Evolutionary conservation across 2,888 invertebrate species (phyloP), one percentile per base, ranked within the genome.

Genomic region (Drosophila helvetica): DNA sequence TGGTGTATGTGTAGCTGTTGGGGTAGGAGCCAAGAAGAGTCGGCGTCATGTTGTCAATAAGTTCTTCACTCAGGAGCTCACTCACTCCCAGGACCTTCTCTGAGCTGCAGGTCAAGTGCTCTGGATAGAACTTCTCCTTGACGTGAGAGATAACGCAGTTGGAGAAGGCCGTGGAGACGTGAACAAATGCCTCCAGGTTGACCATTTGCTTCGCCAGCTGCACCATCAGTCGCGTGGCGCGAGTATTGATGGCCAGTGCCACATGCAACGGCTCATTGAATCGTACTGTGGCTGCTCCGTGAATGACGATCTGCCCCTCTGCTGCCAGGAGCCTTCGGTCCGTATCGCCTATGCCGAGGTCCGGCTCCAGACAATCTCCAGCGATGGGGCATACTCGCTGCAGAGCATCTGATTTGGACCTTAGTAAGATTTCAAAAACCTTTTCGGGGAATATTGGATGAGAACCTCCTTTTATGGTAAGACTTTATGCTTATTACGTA

Each of bases 211-310:
- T 94, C 87, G 94, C 94, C 52, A 96, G 90, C 38, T 93, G 92
- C 38, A 96, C 87, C 74, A 96, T 93, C 74, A 94, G 93, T 70
- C 94, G 93, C 2, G 95, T 95, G 43, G 94, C 95, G 19, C 93
- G 91, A 2, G 96, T 94, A 91, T 96, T 96, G 91, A 96, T 95
- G 75, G 94, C 93, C 45, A 95, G 92, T 0, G 96, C 95, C 12
- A 93, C 90, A 90, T 94, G 94, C 7, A 96, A 91, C 22, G 94
- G 94, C 86, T 96, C 96, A 89, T 95, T 94, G 86, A 96, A 96
- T 18, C 90, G 86, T 4, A 98, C 97, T 0, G 98, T 98, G 0
- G 98, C 99, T 0, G 98, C 98, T 15, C 96, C 96, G 90, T 99
- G 98, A 91, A 99, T 96, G 9, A 95, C 93, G 69, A 95, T 91